Base-by-base conservation (phyloP, 2,888 invertebrate genomes). In the Notodonta dromedarius region DNA sequence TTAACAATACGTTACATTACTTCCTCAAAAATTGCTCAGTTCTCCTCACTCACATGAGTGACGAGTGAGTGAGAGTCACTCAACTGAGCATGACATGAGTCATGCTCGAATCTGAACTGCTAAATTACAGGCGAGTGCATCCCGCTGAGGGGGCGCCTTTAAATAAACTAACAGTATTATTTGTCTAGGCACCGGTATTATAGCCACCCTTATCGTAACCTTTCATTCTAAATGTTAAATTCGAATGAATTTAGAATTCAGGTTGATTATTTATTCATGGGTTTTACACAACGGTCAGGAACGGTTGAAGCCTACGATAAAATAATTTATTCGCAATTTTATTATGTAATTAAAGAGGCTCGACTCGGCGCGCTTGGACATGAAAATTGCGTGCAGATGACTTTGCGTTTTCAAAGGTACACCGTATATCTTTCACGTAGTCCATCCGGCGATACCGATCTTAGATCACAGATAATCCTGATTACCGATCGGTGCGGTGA, bases 401-500 rank as follows among this genome's bases (percentile, higher is more conserved):
- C 57, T 32, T 62, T 57, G 58, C 58, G 12, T 16, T 52, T 32
- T 39, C 12, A 58, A 51, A 16, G 42, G 32, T 63, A 57, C 59
- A 42, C 54, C 24, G 56, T 61, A 57, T 56, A 64, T 69, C 59
- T 73, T 73, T 69, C 65, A 62, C 64, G 60, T 60, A 62, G 16
- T n/a, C 55, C 46, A 13, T 55, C 59, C 59, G 39, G 40, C 24
- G 60, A 60, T 60, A 52, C 6, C 11, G 42, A 60, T 60, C 60
- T 59, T 44, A 44, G 56, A 56, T 77, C 63, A 62, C 9, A 67
- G 74, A 75, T 74, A 75, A 59, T 63, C 57, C 58, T 71, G 73
- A 74, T 74, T 71, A 75, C 62, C 67, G 75, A 70, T 70, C 70
- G 70, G 70, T 73, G 72, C 71, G 65, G 74, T 24, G 2, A 24